These are phyloP conservation scores for Camponotus pennsylvanicus DNA, from an alignment of 1,140 invertebrate species.

Conservation along the genomic window DNA sequence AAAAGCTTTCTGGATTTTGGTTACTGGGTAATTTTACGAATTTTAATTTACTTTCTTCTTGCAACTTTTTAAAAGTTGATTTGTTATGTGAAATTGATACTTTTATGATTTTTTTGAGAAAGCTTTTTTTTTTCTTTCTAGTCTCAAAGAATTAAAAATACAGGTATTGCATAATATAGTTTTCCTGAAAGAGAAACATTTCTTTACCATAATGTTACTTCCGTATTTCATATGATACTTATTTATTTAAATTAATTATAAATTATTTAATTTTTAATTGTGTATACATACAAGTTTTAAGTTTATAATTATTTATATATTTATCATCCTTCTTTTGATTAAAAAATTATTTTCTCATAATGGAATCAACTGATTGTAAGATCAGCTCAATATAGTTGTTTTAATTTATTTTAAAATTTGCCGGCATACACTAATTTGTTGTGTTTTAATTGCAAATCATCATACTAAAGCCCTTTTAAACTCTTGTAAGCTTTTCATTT, in stretches of 20 bases:
- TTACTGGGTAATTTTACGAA: not conserved
- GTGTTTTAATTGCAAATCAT: not conserved
- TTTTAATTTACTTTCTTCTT: not conserved
- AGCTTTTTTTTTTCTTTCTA: not conserved
- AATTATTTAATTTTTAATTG: slow-evolving; percentile 11
- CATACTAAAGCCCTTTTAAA: not conserved
- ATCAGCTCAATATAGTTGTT: not conserved
- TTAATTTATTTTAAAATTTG: slow-evolving; percentile 7
- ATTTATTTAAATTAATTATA: slow-evolving; percentile 5
- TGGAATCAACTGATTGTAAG: not conserved
- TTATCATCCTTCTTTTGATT: slow-evolving; percentile 6
- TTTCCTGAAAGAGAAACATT: not conserved
- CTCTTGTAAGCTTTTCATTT: not conserved
- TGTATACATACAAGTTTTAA: not conserved
- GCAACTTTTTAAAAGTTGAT: slow-evolving; percentile 1
- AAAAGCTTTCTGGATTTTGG: not conserved
- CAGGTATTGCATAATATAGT: not conserved
- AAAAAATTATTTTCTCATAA: not conserved
- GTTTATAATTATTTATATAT: not conserved
- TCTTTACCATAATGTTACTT: not conserved
- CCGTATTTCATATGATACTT: not conserved
- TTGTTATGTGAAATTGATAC: not conserved
- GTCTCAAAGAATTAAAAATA: not conserved
- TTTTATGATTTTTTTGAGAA: not conserved
- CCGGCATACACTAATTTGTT: not conserved